Evolutionary conservation across 1,140 invertebrate genomes (phyloP).

Genomic region (Hypothenemus hampei): DNA sequence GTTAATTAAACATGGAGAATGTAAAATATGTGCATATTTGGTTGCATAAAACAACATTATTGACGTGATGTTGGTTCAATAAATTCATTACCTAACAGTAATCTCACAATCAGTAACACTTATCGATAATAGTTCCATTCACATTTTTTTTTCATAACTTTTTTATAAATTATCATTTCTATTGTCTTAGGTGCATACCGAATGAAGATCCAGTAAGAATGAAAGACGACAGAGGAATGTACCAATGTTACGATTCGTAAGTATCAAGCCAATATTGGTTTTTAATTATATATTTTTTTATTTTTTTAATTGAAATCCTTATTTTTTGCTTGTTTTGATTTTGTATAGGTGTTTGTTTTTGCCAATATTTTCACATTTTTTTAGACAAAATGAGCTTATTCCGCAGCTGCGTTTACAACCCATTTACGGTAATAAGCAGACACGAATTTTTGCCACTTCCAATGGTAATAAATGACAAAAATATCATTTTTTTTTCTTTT

Average conservation of each 20-base stretch:
- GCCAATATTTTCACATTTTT: constrained; percentile 16
- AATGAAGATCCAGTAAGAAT: constrained; percentile 32
- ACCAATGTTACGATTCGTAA: constrained; percentile 39
- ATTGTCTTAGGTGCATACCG: constrained; percentile 30
- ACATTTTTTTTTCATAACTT: no score
- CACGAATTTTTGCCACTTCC: constrained; percentile 10
- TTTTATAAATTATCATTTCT: no score
- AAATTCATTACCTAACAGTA: not conserved
- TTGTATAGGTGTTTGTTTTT: constrained; percentile 18
- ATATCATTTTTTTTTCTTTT: no score
- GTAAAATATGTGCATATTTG: not conserved
- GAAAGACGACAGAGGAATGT: constrained; percentile 37
- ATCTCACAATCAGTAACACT: not conserved
- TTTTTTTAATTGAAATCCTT: no score
- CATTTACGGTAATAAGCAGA: constrained; percentile 24
- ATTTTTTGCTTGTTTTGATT: constrained; percentile 8
- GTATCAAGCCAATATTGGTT: no score
- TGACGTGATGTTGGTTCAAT: not conserved
- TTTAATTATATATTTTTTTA: no score
- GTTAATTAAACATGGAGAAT: not conserved
- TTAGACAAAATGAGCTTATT: constrained; percentile 21
- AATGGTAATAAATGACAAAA: constrained; percentile 16
- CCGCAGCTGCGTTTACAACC: constrained; percentile 19
- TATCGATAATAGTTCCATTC: not conserved
- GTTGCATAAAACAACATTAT: no score